Evolutionary conservation across 2,888 invertebrate species (phyloP), one percentile per base, ranked within the genome.

Genomic region (Rhopalosiphum nymphaeae): DNA sequence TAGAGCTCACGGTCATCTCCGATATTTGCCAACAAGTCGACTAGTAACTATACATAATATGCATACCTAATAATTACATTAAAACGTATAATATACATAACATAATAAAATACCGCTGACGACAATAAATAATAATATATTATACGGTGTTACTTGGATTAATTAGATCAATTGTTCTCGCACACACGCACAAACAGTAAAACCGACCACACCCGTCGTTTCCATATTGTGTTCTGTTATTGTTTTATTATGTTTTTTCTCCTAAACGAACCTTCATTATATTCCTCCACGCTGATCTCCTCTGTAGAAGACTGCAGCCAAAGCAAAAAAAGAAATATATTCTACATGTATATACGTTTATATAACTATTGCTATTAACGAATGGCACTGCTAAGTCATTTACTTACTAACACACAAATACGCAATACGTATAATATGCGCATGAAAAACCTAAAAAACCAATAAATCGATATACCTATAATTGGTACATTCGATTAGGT

Each of bases 131-230:
- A 78, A n/a, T 36, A 36, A 78, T 78, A 36, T 78, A 78, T 78
- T 78, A 78, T 36, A 36, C 36, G 78, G 36, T 36, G 78, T 36
- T 42, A 11, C 56, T 25, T 9, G 78, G 26, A 57, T 42, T 56
- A 56, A 89, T 89, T 89, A 56, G 42, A 89, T 89, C 56, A 53
- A 89, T 89, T 57, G 89, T 89, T 89, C 56, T 42, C 42, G 1
- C 89, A 36, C 88, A 49, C n/a, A 56, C 36, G 16, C 16, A 42
- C 16, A 44, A 26, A 42, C 42, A 53, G 53, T 26, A 26, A 36
- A 53, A 49, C 78, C 86, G 86, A 36, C 36, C 89, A 61, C 57
- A 57, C 56, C 57, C 56, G 57, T 89, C 89, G 57, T 61, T 89
- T 89, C 61, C 57, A 29, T 16, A 44, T 29, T 29, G 89, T 57